phyloP scores from a whole-genome alignment of 2,797 vertebrate species.

The Chaetodon trifasciatus region DNA sequence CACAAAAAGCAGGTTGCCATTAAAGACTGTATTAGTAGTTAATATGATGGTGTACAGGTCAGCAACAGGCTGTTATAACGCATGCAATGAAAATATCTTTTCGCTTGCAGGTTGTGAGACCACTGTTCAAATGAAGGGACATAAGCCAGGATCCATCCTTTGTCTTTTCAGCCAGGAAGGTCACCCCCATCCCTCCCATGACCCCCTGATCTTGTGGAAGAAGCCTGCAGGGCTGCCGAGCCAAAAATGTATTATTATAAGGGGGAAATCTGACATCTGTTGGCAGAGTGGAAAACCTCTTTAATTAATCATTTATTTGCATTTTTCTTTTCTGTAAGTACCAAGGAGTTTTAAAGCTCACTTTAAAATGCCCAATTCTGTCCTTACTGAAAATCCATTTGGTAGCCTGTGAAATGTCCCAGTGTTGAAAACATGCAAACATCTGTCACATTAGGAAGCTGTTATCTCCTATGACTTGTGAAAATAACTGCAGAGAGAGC shows the following conservation, averaged over 20 bases:
- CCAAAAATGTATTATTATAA: conserved; percentile 13
- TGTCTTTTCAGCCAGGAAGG: conserved; percentile 2
- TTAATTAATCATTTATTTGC: neutral
- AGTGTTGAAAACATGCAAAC: conserved; percentile 53
- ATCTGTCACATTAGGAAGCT: conserved; percentile 55
- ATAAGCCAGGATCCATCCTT: neutral
- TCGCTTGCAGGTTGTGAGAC: neutral
- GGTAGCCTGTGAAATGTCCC: conserved; percentile 45
- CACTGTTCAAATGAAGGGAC: neutral
- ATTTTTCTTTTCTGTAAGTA: conserved; percentile 2
- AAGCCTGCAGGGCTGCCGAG: neutral
- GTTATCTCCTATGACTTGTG: conserved; percentile 54
- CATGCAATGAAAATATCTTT: neutral
- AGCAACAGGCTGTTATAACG: neutral
- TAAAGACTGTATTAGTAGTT: neutral
- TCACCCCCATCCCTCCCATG: neutral
- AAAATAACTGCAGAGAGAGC: conserved; percentile 51
- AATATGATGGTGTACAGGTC: neutral
- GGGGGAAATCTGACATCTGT: conserved; percentile 13
- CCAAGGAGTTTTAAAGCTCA: conserved; percentile 17
- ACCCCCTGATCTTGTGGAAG: conserved; percentile 1
- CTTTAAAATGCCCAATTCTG: conserved; percentile 22
- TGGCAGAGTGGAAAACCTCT: conserved; percentile 20
- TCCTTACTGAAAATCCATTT: conserved; percentile 39
- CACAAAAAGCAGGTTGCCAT: neutral